These are phyloP conservation scores for Tolmerus cingulatus DNA, from an alignment of 2,888 invertebrate genomes.

Conservation along the genomic window DNA sequence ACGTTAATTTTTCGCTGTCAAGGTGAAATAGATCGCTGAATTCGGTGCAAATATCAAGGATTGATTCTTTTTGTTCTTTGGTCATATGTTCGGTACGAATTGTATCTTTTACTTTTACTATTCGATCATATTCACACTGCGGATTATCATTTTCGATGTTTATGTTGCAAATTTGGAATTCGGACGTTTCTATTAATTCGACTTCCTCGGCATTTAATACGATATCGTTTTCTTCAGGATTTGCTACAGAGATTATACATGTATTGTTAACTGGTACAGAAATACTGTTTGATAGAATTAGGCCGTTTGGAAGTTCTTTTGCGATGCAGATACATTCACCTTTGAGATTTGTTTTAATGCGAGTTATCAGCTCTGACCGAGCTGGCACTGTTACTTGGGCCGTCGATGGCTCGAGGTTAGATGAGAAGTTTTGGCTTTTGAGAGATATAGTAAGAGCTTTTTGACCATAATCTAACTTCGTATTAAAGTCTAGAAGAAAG, in stretches of 20 bases:
- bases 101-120: conserved; percentile 1
- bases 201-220: not conserved
- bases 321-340: not conserved
- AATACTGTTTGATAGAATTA: not conserved
- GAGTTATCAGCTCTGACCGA: not conserved
- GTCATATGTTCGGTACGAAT: conserved; percentile 50
- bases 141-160: not conserved
- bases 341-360: not conserved
- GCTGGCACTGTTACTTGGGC: not conserved
- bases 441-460: not conserved
- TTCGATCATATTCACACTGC: not conserved
- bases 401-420: not conserved
- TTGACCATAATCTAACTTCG: not conserved
- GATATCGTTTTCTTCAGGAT: not conserved
- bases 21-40: conserved; percentile 54
- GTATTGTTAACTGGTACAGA: not conserved
- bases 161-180: conserved; percentile 14
- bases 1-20: not conserved
- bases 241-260: not conserved
- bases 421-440: no score
- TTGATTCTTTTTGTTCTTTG: conserved; percentile 51
- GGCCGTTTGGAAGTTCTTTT: not conserved
- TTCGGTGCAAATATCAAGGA: conserved; percentile 51
- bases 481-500: not conserved
- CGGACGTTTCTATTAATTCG: not conserved